A percentile compares a stretch with the other conserved stretches of the same genome.
phyloP scores from a whole-genome alignment of 1,140 invertebrate species.

The Lasioglossum baleicum region DNA sequence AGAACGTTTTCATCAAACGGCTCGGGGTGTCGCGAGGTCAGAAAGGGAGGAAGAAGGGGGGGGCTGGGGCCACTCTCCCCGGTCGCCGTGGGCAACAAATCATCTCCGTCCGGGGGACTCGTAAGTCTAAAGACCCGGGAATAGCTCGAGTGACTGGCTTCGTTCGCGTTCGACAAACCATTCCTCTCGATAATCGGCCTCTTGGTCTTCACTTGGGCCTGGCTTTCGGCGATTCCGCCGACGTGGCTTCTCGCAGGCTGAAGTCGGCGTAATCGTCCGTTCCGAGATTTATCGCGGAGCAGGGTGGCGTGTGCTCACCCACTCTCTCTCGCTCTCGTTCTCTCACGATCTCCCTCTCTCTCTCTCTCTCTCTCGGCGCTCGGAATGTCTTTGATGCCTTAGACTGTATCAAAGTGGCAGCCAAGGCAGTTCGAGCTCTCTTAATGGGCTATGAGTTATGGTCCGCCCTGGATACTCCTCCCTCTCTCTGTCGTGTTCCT shows the following conservation, averaged over 20 bases:
- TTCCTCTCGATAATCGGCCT: slow-evolving; percentile 59
- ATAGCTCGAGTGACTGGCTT: slow-evolving; percentile 12
- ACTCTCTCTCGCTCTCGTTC: slow-evolving; percentile 17
- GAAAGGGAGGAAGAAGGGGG: background rate
- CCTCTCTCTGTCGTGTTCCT: slow-evolving; percentile 43
- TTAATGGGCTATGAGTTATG: slow-evolving; percentile 78
- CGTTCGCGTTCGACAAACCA: slow-evolving; percentile 52
- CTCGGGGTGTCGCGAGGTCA: background rate
- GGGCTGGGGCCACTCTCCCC: background rate
- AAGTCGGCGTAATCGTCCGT: slow-evolving; percentile 58
- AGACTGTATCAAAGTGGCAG: slow-evolving; percentile 75
- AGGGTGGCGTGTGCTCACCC: slow-evolving; percentile 36
- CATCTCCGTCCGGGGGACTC: slow-evolving; percentile 26
- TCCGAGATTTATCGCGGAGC: slow-evolving; percentile 68
- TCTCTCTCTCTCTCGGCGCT: background rate
- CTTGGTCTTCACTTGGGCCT: slow-evolving; percentile 35
- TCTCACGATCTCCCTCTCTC: slow-evolving; percentile 13
- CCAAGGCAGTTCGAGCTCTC: slow-evolving; percentile 68
- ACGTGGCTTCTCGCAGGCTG: slow-evolving; percentile 49
- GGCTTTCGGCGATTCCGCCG: slow-evolving; percentile 54
- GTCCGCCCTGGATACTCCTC: slow-evolving; percentile 50
- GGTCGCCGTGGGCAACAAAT: slow-evolving; percentile 41
- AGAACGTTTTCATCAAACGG: slow-evolving; percentile 29
- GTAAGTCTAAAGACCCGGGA: background rate
- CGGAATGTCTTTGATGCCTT: slow-evolving; percentile 76